Percentiles rank a stretch among this genome's conserved stretches.
These are phyloP conservation scores for Thecophora atra DNA, from an alignment of 2,888 invertebrate species.

Conservation along the genomic window DNA sequence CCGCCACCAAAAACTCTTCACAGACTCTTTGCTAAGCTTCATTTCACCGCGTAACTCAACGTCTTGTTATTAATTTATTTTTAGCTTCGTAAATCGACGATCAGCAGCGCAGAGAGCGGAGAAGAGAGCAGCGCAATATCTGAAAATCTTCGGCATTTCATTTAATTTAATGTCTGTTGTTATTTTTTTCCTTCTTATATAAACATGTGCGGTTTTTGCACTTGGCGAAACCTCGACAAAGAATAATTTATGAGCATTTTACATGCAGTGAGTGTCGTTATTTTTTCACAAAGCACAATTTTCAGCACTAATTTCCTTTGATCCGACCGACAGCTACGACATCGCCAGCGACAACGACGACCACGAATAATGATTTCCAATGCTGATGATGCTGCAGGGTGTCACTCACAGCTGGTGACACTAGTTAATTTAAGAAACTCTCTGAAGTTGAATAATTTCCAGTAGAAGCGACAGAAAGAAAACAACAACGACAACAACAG, in stretches of 20 bases:
- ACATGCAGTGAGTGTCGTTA: constrained; percentile 18
- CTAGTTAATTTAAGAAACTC: constrained; percentile 30
- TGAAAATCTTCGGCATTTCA: not conserved
- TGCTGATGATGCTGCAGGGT: not conserved
- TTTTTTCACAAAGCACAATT: constrained; percentile 27
- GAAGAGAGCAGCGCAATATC: not conserved
- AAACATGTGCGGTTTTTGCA: constrained; percentile 19
- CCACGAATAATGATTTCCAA: no score
- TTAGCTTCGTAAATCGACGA: constrained; percentile 28
- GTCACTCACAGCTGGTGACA: constrained; percentile 27
- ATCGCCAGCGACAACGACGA: no score
- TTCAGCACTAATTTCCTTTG: constrained; percentile 34
- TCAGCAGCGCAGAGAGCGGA: not conserved
- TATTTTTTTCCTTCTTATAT: not conserved
- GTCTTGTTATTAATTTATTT: constrained; percentile 34
- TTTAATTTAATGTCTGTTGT: not conserved
- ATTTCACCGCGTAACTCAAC: constrained; percentile 18
- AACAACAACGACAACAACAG: not conserved
- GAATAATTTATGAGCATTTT: constrained; percentile 36
- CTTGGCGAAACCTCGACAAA: constrained; percentile 11
- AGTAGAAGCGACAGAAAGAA: not conserved
- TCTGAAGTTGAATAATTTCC: not conserved
- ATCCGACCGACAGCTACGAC: constrained; percentile 29
- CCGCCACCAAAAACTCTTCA: not conserved
- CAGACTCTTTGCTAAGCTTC: not conserved